Conservation (phyloP, 2,113 vertebrate genomes). For the Hemiscyllium ocellatum region DNA sequence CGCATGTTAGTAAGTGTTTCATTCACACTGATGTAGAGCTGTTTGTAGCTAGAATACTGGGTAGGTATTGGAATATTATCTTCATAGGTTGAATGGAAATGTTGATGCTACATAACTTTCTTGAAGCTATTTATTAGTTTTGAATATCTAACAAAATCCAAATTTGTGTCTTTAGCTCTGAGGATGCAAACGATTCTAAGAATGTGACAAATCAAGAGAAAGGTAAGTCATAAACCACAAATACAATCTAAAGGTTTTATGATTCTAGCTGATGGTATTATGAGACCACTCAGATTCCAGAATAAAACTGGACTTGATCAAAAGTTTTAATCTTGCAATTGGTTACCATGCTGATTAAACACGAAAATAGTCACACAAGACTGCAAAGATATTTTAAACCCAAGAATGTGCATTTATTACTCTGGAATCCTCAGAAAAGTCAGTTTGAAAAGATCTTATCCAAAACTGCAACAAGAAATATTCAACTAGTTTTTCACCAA, state of each 20-base stretch:
- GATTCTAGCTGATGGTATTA: too few relatives aligned
- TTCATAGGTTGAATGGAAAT: neutral
- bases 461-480: too few relatives aligned
- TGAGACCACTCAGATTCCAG: too few relatives aligned
- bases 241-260: neutral
- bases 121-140: neutral
- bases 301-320: too few relatives aligned
- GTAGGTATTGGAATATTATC: conserved; percentile 27
- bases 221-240: conserved; percentile 10
- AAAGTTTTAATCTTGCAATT: too few relatives aligned
- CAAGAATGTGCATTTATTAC: too few relatives aligned
- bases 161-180: conserved; percentile 30
- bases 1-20: neutral
- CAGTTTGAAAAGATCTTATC: too few relatives aligned
- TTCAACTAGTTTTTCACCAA: too few relatives aligned
- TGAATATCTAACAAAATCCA: conserved; percentile 9
- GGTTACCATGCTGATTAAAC: too few relatives aligned
- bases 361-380: too few relatives aligned
- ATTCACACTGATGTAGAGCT: neutral
- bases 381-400: too few relatives aligned
- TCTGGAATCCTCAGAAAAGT: too few relatives aligned
- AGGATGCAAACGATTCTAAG: conserved; percentile 34
- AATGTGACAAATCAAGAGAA: neutral
- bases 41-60: neutral
- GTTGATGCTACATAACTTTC: neutral